Evolutionary conservation across 1,140 invertebrate genomes (phyloP).

Genomic region (Limonius californicus): DNA sequence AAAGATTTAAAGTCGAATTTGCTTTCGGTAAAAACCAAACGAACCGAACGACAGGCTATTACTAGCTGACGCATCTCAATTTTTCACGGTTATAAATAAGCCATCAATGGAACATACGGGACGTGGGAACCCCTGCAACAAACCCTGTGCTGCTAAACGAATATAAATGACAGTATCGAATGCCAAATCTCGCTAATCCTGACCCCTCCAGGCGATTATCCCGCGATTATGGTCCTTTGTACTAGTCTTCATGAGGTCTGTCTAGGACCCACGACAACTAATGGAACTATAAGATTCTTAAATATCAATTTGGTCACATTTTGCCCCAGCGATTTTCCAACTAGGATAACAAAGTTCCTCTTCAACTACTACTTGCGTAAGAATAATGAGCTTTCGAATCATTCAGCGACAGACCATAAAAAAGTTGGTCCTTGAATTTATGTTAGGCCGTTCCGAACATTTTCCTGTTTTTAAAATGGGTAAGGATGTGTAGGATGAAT

Average conservation of each 20-base stretch:
- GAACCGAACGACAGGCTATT: constrained; percentile 25
- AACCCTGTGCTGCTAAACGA: constrained; percentile 34
- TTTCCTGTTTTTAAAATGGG: too few relatives aligned
- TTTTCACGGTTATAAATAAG: constrained; percentile 36
- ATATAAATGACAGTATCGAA: constrained; percentile 43
- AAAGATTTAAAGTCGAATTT: background rate
- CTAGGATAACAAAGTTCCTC: too few relatives aligned
- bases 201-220: constrained; percentile 31
- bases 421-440: too few relatives aligned
- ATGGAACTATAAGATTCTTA: constrained; percentile 18
- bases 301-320: constrained; percentile 19
- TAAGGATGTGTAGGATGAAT: too few relatives aligned
- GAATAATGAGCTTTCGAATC: too few relatives aligned
- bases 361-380: too few relatives aligned
- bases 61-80: constrained; percentile 30
- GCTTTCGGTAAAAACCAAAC: constrained; percentile 17
- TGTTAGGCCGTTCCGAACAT: too few relatives aligned
- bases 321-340: background rate
- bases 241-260: constrained; percentile 15
- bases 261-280: constrained; percentile 1
- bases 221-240: constrained; percentile 31
- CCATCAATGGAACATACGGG: constrained; percentile 20
- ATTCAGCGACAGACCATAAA: too few relatives aligned
- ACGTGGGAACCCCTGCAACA: constrained; percentile 7
- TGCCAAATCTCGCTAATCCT: constrained; percentile 40